These are phyloP conservation scores for Phania funesta DNA, from an alignment of 2,888 invertebrate genomes.

Conservation along the genomic window DNA sequence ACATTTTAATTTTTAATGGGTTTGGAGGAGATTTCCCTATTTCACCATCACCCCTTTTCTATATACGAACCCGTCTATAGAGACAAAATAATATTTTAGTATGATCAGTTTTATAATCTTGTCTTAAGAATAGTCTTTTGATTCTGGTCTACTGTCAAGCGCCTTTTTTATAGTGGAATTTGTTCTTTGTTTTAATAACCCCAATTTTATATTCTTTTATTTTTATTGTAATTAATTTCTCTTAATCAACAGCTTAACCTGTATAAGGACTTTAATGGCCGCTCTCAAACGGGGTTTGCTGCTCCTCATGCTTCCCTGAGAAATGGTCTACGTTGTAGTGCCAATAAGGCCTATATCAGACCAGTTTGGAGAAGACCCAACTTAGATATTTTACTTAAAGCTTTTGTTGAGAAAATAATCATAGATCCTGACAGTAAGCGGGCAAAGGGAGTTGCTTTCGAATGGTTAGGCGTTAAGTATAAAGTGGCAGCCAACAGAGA, in stretches of 20 bases:
- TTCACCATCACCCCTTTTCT: too few species aligned
- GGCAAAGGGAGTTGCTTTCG: conserved; percentile 86
- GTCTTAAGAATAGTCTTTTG: too few species aligned
- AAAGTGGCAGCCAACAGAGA: conserved; percentile 86
- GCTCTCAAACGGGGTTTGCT: conserved; percentile 89
- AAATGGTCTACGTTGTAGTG: conserved; percentile 90
- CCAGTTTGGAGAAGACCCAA: conserved; percentile 85
- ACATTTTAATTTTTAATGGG: too few species aligned
- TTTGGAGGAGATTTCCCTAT: too few species aligned
- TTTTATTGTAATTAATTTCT: neutral
- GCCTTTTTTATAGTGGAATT: too few species aligned
- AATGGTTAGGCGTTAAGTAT: conserved; percentile 73
- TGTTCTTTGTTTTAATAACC: too few species aligned
- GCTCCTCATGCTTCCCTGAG: conserved; percentile 88
- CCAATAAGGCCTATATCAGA: conserved; percentile 90
- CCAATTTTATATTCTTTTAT: too few species aligned
- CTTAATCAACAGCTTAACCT: conserved; percentile 80
- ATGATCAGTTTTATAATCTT: too few species aligned
- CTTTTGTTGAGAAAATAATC: conserved; percentile 85
- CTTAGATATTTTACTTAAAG: conserved; percentile 86
- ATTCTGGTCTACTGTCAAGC: too few species aligned
- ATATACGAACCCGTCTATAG: too few species aligned
- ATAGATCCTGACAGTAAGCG: conserved; percentile 83
- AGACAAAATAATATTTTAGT: too few species aligned
- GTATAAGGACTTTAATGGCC: conserved; percentile 88